These are phyloP conservation scores for Columbina picui DNA, from an alignment of 2,113 vertebrate genomes.

Conservation along the genomic window DNA sequence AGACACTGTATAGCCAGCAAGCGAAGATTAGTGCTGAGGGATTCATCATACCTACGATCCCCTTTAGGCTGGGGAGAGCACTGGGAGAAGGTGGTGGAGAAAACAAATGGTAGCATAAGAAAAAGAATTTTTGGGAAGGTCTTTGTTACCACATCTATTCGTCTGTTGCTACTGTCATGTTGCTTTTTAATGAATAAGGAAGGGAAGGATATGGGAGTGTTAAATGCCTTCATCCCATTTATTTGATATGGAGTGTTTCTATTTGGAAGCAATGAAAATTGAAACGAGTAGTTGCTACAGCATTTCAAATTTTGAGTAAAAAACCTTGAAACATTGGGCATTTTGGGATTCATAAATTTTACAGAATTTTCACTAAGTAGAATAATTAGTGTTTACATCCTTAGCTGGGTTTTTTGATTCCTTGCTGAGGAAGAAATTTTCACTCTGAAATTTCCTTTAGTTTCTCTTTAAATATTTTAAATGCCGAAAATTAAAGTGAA, in stretches of 20 bases:
- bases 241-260: neutral
- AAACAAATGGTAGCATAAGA: neutral
- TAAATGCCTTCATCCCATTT: neutral
- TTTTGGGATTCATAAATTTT: neutral
- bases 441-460: neutral
- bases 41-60: neutral
- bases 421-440: neutral
- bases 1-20: neutral
- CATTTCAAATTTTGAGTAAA: neutral
- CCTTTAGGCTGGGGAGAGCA: neutral
- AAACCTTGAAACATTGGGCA: neutral
- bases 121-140: neutral
- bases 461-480: conserved; percentile 4
- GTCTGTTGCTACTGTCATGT: neutral
- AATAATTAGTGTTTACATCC: neutral
- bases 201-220: neutral
- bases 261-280: neutral
- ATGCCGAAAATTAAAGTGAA: neutral
- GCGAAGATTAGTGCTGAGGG: neutral
- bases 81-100: neutral
- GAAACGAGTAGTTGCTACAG: neutral
- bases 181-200: neutral
- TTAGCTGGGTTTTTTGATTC: neutral
- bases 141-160: neutral
- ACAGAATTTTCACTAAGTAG: neutral